Percentiles rank a stretch among this genome's conserved stretches.
Conservation (phyloP, 2,113 vertebrate genomes). For the Calypte anna region DNA sequence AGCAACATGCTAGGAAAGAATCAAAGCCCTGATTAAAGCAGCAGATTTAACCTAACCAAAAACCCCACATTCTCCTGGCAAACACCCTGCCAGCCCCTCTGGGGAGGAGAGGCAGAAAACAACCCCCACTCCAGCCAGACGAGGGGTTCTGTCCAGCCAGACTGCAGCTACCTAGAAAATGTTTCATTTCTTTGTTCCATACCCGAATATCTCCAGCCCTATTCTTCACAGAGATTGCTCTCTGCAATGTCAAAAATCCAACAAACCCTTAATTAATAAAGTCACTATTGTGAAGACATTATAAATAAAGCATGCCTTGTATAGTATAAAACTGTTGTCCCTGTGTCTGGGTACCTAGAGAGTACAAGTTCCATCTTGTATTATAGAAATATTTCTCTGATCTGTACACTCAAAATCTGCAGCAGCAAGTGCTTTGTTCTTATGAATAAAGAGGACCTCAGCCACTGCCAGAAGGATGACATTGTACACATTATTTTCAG, state of each 20-base stretch:
- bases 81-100: not conserved
- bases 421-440: not conserved
- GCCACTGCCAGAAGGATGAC: not conserved
- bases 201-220: not conserved
- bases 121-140: not conserved
- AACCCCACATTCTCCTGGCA: fast-evolving
- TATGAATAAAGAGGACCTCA: not conserved
- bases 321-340: not conserved
- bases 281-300: fast-evolving
- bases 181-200: not conserved
- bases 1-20: not conserved
- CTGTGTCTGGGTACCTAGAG: not conserved
- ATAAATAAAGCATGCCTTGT: not conserved
- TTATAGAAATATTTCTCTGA: not conserved
- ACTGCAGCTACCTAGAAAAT: not conserved
- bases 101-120: not conserved
- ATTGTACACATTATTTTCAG: not conserved
- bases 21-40: not conserved
- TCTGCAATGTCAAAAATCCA: not conserved
- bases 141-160: not conserved
- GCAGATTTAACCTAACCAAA: not conserved
- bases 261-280: not conserved
- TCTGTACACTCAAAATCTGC: not conserved
- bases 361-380: not conserved
- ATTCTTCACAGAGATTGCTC: not conserved